Base-by-base conservation (phyloP, 2,797 vertebrate species). In the Centropyge bicolor region DNA sequence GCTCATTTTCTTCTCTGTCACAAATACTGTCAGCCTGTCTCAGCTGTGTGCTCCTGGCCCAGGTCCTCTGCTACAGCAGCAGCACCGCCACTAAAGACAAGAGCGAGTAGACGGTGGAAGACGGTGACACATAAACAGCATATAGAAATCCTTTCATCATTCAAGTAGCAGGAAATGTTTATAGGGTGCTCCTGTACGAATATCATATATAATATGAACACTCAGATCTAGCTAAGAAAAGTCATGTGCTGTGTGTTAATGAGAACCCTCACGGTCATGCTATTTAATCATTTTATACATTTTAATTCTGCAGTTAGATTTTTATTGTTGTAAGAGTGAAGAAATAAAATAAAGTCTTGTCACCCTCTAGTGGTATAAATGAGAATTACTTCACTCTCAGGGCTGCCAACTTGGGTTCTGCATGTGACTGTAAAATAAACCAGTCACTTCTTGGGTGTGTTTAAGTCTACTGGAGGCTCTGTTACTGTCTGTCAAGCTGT, bases 21-120 rank as follows among this genome's bases (percentile, higher is more conserved):
- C 79, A 83, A 73, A 51, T 91, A 0, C 82, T 97, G 48, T 95
- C 95, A 0, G 93, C 94, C 1, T 76, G 93, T 51, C 93, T 96
- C 85, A 97, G 96, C 17, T 93, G 92, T 22, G 55, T 97, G 81
- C 94, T 97, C 1, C 82, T 94, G 35, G 84, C 70, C 14, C 97
- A 98, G 90, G 79, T 97, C 48, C 65, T 96, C 41, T 92, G 92
- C 64, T 96, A 92, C 90, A 94, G 91, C 91, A 91, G 90, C 4
- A 20, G 40, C n/a, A 62, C 24, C 0, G 4, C 35, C 41, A 19
- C 51, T 11, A 91, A 92, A 76, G 81, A 87, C 73, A 96, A 97
- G 89, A 90, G 73, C 6, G 85, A 90, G 12, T 95, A 94, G 71
- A 64, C 2, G 20, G 51, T 11, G 11, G 46, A 73, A 24, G 27